These are phyloP conservation scores for Dione vanillae DNA, from an alignment of 2,888 invertebrate genomes.

Conservation along the genomic window DNA sequence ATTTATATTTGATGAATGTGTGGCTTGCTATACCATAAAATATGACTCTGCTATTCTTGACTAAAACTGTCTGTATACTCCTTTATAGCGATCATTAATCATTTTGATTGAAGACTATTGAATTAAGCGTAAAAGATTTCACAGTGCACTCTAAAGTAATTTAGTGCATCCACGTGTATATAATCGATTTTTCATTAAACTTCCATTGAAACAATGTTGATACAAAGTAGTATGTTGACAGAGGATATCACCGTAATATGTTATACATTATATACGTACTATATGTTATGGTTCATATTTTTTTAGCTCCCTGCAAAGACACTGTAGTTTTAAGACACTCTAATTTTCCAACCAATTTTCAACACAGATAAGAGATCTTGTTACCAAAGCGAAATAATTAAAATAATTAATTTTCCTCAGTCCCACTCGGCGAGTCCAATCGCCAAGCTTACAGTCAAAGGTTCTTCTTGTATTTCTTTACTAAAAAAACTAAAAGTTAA, in stretches of 20 bases:
- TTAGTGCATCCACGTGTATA: slow-evolving; percentile 13
- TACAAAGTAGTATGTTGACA: neutral
- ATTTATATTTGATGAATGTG: neutral
- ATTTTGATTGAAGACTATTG: slow-evolving; percentile 22
- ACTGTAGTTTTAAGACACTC: too few relatives aligned
- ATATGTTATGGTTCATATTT: too few relatives aligned
- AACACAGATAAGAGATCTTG: too few relatives aligned
- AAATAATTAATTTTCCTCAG: too few relatives aligned
- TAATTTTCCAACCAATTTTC: too few relatives aligned
- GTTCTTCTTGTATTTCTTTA: too few relatives aligned
- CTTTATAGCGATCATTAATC: slow-evolving; percentile 9
- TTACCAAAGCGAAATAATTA: too few relatives aligned
- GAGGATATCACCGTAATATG: neutral
- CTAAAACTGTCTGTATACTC: neutral
- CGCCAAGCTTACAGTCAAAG: too few relatives aligned
- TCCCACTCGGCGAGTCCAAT: too few relatives aligned
- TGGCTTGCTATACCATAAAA: neutral
- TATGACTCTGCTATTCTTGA: slow-evolving; percentile 4
- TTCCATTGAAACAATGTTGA: neutral
- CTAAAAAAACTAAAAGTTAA: too few relatives aligned
- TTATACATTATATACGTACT: too few relatives aligned
- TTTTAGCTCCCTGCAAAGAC: too few relatives aligned
- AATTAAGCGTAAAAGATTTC: slow-evolving; percentile 16
- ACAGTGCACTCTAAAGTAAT: neutral
- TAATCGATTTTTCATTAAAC: neutral